Evolutionary conservation across 2,888 invertebrate species (phyloP).

Genomic region (Tethea ocularis): DNA sequence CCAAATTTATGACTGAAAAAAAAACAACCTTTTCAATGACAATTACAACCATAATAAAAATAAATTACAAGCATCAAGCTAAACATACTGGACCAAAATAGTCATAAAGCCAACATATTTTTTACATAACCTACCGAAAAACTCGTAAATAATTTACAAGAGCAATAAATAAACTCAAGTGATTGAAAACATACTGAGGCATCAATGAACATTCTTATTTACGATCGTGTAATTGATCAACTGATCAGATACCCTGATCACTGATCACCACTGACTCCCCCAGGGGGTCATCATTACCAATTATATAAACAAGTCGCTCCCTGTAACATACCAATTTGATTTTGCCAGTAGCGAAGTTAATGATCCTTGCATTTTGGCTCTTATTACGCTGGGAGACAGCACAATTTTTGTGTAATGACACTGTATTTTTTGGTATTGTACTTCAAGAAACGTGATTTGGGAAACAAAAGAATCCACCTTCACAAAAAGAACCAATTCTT

Average conservation of each 20-base stretch:
- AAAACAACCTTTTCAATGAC: no score
- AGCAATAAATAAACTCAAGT: conserved; percentile 12
- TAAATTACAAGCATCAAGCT: no score
- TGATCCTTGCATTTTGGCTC: conserved; percentile 14
- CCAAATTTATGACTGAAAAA: no score
- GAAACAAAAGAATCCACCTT: background rate
- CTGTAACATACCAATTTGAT: conserved; percentile 25
- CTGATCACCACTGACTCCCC: conserved; percentile 19
- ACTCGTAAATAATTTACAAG: background rate
- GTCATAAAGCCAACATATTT: no score
- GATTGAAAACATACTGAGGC: conserved; percentile 12
- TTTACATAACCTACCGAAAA: background rate
- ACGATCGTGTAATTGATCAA: conserved; percentile 38
- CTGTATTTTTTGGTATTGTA: background rate
- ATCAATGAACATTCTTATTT: conserved; percentile 33
- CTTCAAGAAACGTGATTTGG: background rate
- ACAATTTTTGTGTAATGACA: background rate
- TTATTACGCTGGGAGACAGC: conserved; percentile 10
- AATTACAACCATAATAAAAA: no score
- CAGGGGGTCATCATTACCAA: conserved; percentile 50
- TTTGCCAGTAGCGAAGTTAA: conserved; percentile 32
- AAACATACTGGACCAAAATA: no score
- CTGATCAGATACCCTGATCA: conserved; percentile 9
- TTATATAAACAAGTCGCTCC: conserved; percentile 60
- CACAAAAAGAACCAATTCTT: background rate